phyloP scores from a whole-genome alignment of 1,140 invertebrate species.

The Drosophila athabasca region DNA sequence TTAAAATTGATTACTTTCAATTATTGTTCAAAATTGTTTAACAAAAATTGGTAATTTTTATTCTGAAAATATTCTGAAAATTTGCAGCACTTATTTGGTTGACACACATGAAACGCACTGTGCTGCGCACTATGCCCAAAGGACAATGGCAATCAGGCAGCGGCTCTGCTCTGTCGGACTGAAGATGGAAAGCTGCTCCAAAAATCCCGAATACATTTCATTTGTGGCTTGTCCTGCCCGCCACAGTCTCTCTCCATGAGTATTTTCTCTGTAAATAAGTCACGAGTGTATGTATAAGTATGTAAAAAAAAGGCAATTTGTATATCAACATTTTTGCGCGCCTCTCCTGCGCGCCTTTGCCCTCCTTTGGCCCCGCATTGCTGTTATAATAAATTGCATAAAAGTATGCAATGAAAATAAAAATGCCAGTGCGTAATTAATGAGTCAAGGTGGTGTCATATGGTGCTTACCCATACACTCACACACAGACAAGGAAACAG shows the following conservation, averaged over 20 bases:
- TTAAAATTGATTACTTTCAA: too few relatives aligned
- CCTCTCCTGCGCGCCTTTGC: not conserved
- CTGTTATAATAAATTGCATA: slow-evolving; percentile 80
- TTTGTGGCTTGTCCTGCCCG: slow-evolving; percentile 62
- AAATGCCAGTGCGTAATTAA: slow-evolving; percentile 83
- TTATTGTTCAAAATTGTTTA: too few relatives aligned
- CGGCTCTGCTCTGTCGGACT: not conserved
- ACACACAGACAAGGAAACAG: slow-evolving; percentile 11
- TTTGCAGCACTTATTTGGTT: not conserved
- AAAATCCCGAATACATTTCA: slow-evolving; percentile 63
- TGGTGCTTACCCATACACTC: slow-evolving; percentile 66
- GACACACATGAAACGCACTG: not conserved
- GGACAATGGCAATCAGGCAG: slow-evolving; percentile 33
- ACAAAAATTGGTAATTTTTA: too few relatives aligned
- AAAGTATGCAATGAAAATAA: slow-evolving; percentile 82
- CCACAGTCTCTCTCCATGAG: slow-evolving; percentile 33
- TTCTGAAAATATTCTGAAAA: not conserved
- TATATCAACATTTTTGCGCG: slow-evolving; percentile 51
- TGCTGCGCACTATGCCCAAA: slow-evolving; percentile 8
- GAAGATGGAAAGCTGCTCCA: slow-evolving; percentile 30
- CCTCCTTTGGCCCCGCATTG: slow-evolving; percentile 38
- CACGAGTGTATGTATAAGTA: slow-evolving; percentile 40
- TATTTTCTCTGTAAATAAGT: slow-evolving; percentile 52
- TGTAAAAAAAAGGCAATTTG: slow-evolving; percentile 66
- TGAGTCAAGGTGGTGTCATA: slow-evolving; percentile 82